Evolutionary conservation across 2,797 vertebrate species (phyloP), one percentile per base, ranked within the genome.

Genomic region (Anisognathus igniventris): DNA sequence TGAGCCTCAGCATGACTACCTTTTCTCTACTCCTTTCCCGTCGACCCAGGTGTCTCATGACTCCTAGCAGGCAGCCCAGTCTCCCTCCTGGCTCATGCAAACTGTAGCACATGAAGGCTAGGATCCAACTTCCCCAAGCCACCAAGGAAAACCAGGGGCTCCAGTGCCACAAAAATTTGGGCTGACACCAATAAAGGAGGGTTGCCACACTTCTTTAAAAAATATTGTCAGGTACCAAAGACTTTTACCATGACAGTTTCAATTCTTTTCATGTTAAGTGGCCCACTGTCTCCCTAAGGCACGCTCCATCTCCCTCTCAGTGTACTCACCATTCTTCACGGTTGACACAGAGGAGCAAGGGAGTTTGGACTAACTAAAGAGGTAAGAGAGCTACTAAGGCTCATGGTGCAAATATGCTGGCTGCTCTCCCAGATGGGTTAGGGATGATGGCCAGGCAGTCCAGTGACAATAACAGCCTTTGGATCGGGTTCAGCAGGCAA

Each of bases 221-320:
- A 50, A 25, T 17, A 7, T 16, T 24, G 12, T 40, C 35, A 30
- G 33, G 15, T 51, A 80, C 11, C 25, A 27, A 70, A 87, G 39
- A 25, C 31, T 71, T n/a, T 24, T 56, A 15, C 24, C 24, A 44
- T 50, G 22, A 12, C 17, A 19, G 13, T 61, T 39, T 12, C 15
- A 37, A 4, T 37, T 15, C 20, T 66, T 65, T 61, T 50, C 7
- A 40, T 2, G 15, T 62, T 37, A 72, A 61, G n/a, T 11, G 5
- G 1, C 28, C 15, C 54, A 47, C 27, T 28, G 28, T 27, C 54
- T 81, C 48, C 19, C 14, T 23, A 35, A 84, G 17, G 37, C 10
- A 1, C 0, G 0, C 28, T 73, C 28, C 31, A 5, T 37, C 35
- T 75, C 48, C 17, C 17, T 42, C 70, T 28, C 45, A 28, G 1